These are phyloP conservation scores for Protonemura montana DNA, from an alignment of 2,888 invertebrate species.

Conservation along the genomic window DNA sequence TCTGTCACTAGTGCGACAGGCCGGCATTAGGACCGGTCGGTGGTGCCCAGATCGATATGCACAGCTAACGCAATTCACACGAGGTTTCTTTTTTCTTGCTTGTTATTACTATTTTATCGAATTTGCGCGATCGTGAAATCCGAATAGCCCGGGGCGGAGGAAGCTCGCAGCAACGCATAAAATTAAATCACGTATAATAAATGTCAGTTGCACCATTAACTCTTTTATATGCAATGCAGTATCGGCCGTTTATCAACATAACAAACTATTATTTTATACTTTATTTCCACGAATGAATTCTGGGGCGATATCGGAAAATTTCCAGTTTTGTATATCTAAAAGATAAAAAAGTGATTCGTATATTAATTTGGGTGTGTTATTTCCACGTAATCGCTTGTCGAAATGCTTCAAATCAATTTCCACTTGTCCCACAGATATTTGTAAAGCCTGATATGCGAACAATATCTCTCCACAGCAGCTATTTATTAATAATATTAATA, in stretches of 20 bases:
- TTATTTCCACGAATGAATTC: background rate
- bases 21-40: background rate
- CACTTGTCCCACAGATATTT: background rate
- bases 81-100: background rate
- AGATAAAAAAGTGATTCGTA: background rate
- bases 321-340: background rate
- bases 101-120: background rate
- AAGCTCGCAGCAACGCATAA: background rate
- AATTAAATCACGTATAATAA: constrained; percentile 12
- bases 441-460: background rate
- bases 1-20: background rate
- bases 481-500: background rate
- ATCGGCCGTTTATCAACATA: background rate
- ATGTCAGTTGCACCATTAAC: background rate
- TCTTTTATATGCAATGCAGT: background rate
- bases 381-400: background rate
- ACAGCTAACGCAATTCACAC: background rate
- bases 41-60: no score
- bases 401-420: background rate
- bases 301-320: background rate
- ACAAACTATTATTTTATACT: background rate
- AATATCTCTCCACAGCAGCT: no score
- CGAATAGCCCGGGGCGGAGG: background rate
- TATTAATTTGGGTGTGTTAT: background rate
- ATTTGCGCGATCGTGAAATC: background rate